Base-by-base conservation (phyloP, 2,113 vertebrate genomes). In the Dipodomys stephensi region DNA sequence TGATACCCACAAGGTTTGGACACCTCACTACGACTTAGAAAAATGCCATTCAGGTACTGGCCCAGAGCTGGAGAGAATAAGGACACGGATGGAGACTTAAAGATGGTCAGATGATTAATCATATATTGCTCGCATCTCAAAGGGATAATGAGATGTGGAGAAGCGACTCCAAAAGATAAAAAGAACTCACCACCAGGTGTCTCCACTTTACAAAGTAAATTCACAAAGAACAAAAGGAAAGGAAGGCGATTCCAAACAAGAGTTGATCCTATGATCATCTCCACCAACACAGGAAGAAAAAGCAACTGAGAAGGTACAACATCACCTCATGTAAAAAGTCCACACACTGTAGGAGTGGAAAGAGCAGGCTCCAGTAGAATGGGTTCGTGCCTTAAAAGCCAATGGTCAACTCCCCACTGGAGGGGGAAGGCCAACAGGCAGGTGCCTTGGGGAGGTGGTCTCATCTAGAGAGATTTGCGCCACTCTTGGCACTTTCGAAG, bases 191-290 rank as follows among this genome's bases (percentile, higher is more conserved):
- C 95, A 95, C 78, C 13, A 53, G 91, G 83, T 91, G 92, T 94
- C 93, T 94, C 86, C 83, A 92, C 68, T 84, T 44, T 46, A 95
- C 77, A 94, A 84, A 18, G 57, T 71, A 84, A 94, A 87, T 94
- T 13, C 15, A 57, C 53, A 57, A 57, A 16, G 53, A 57, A 57
- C 4, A 57, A 87, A 69, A 10, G 60, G 78, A 79, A 74, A 27
- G 78, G 87, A 71, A 44, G 3, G 30, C 62, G 23, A 67, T 15
- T 25, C 32, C 35, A 44, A 93, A 53, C 39, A 46, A 65, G n/a
- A 19, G 53, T 20, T 57, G 18, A 60, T 2, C 12, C 16, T 76
- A 23, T 44, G 32, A 35, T 60, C 53, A 87, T 44, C 35, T 65
- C 60, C 64, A 22, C 11, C 23, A 19, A 22, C 16, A 30, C 15